phyloP scores from a whole-genome alignment of 2,113 vertebrate genomes.

The Tauraco erythrolophus region DNA sequence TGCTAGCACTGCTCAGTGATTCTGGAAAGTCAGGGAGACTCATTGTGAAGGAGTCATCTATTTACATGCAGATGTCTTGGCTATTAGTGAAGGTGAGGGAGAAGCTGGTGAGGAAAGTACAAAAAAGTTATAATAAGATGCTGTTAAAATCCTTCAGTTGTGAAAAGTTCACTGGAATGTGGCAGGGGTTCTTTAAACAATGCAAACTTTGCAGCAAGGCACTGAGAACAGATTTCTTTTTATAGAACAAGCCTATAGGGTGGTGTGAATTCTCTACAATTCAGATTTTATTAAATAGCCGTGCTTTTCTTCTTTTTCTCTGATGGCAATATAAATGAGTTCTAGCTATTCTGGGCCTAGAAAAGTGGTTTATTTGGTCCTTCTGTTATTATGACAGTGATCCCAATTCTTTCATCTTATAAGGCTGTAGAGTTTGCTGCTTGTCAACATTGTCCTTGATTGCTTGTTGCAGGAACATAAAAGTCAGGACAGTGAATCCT shows the following conservation, averaged over 20 bases:
- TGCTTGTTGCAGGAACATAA: neutral
- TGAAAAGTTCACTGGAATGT: slow-evolving; percentile 15
- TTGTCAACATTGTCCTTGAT: slow-evolving; percentile 23
- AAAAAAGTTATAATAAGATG: neutral
- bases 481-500: slow-evolving; percentile 6
- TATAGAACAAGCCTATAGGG: neutral
- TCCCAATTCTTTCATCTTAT: neutral
- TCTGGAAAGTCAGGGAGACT: neutral
- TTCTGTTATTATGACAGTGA: neutral
- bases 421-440: neutral
- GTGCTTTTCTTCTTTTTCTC: neutral
- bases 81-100: neutral
- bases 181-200: slow-evolving; percentile 7
- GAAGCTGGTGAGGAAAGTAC: neutral
- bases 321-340: slow-evolving; percentile 3
- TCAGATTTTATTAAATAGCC: slow-evolving; percentile 1
- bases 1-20: neutral
- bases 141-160: slow-evolving; percentile 1
- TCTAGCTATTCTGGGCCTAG: neutral
- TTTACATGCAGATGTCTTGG: neutral
- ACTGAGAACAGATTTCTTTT: slow-evolving; percentile 10
- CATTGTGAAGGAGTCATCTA: neutral
- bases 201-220: neutral
- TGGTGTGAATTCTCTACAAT: neutral
- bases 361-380: neutral